Evolutionary conservation across 2,113 vertebrate genomes (phyloP).

Genomic region (Ammodytes dubius): DNA sequence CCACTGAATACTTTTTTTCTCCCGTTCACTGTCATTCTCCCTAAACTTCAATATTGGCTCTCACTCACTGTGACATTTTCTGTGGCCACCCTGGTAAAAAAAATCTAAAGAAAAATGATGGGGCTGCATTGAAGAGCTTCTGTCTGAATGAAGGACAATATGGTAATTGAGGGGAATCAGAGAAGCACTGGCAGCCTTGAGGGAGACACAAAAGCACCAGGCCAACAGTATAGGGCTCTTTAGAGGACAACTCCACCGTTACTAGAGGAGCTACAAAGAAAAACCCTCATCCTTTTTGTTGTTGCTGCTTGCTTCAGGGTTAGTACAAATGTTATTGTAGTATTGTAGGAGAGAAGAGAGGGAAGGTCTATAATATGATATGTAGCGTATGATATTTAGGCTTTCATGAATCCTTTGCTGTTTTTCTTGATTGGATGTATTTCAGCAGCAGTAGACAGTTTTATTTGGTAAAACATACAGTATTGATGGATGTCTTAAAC

Average conservation of each 20-base stretch:
- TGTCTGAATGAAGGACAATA: slow-evolving; percentile 43
- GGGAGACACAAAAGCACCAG: slow-evolving; percentile 38
- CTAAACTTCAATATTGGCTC: not conserved
- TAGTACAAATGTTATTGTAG: not conserved
- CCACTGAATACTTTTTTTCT: not conserved
- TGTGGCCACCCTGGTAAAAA: not conserved
- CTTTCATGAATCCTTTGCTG: not conserved
- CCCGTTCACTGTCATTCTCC: not conserved
- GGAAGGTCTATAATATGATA: not conserved
- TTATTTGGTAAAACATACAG: not conserved
- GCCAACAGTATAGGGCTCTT: slow-evolving; percentile 11
- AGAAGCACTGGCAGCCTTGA: slow-evolving; percentile 15
- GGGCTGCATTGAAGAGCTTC: slow-evolving; percentile 15
- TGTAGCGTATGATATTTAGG: not conserved
- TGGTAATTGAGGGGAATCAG: slow-evolving; percentile 33
- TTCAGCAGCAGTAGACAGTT: not conserved
- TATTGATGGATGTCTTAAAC: not conserved
- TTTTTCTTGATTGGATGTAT: not conserved
- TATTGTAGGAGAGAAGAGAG: not conserved
- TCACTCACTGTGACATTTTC: not conserved
- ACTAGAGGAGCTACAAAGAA: not conserved
- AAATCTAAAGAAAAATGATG: slow-evolving; percentile 1
- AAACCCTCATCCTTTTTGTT: not conserved
- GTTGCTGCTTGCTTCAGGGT: not conserved
- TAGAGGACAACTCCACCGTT: slow-evolving; percentile 9